A percentile compares a stretch with the other conserved stretches of the same genome.
These are phyloP conservation scores for Oreochromis spilurus DNA, from an alignment of 2,113 vertebrate species.

Conservation along the genomic window DNA sequence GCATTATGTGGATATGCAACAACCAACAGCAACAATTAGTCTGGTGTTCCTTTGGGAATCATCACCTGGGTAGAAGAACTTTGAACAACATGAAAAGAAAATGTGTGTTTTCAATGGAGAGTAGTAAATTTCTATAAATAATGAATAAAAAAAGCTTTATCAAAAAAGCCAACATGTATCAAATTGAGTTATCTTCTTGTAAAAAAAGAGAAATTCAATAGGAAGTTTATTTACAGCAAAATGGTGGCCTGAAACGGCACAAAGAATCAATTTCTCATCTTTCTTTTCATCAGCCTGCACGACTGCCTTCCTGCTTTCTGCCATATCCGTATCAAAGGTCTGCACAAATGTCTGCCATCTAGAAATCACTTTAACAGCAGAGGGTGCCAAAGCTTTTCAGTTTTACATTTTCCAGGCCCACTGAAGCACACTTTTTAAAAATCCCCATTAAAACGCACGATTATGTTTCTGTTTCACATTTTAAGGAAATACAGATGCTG, in stretches of 20 bases:
- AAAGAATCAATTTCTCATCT: not conserved
- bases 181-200: not conserved
- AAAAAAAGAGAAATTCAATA: not conserved
- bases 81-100: not conserved
- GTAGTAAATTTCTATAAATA: not conserved
- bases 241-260: not conserved
- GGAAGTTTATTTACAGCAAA: not conserved
- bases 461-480: slow-evolving; percentile 20
- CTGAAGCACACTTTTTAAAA: slow-evolving; percentile 20
- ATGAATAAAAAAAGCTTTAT: not conserved
- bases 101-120: not conserved
- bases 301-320: slow-evolving; percentile 17
- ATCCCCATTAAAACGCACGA: not conserved
- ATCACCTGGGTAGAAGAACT: slow-evolving; percentile 5
- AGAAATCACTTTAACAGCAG: slow-evolving; percentile 74
- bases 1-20: slow-evolving; percentile 41
- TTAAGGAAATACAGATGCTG: slow-evolving; percentile 6
- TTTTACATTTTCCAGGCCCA: slow-evolving; percentile 37
- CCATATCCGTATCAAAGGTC: slow-evolving; percentile 25
- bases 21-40: slow-evolving; percentile 49
- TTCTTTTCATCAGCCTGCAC: not conserved
- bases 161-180: not conserved
- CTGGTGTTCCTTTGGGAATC: slow-evolving; percentile 31
- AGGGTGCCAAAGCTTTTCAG: slow-evolving; percentile 81
- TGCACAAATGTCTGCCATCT: slow-evolving; percentile 54